Conservation (phyloP, 2,888 invertebrate species). For the Sthenelais limicola region DNA sequence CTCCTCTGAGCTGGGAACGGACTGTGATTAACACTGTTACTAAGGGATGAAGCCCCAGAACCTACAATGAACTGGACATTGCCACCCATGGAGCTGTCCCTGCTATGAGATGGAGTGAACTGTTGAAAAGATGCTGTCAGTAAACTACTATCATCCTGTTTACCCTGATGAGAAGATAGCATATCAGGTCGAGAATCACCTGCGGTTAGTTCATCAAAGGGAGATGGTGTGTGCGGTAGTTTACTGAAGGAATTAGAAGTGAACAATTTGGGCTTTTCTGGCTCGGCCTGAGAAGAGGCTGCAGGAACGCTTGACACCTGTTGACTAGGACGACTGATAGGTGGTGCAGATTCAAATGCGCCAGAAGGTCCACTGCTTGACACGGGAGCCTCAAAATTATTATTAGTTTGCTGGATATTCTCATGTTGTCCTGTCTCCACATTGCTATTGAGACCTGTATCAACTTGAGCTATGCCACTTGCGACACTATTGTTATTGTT, state of each 20-base stretch:
- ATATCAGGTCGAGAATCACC: neutral
- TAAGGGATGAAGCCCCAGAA: conserved; percentile 28
- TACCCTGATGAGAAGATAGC: neutral
- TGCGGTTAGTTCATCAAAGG: conserved; percentile 41
- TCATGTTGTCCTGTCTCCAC: conserved; percentile 7
- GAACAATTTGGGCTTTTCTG: conserved; percentile 4
- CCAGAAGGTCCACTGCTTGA: neutral
- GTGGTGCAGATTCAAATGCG: neutral
- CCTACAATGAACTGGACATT: conserved; percentile 48
- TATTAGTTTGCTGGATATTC: neutral
- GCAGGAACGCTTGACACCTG: no score
- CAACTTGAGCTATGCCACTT: no score
- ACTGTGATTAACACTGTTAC: conserved; percentile 26
- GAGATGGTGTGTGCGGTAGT: conserved; percentile 43
- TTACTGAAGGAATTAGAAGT: conserved; percentile 45
- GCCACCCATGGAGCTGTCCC: conserved; percentile 46
- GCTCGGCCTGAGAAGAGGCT: neutral
- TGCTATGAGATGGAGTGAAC: conserved; percentile 41
- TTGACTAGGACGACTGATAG: no score
- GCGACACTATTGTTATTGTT: no score
- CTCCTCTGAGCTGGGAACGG: conserved; percentile 12
- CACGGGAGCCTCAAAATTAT: neutral
- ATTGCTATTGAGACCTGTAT: neutral
- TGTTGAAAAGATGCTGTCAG: conserved; percentile 20
- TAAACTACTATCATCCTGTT: conserved; percentile 4